Evolutionary conservation across 2,888 invertebrate genomes (phyloP).

Genomic region (Bruchidius siliquastri): DNA sequence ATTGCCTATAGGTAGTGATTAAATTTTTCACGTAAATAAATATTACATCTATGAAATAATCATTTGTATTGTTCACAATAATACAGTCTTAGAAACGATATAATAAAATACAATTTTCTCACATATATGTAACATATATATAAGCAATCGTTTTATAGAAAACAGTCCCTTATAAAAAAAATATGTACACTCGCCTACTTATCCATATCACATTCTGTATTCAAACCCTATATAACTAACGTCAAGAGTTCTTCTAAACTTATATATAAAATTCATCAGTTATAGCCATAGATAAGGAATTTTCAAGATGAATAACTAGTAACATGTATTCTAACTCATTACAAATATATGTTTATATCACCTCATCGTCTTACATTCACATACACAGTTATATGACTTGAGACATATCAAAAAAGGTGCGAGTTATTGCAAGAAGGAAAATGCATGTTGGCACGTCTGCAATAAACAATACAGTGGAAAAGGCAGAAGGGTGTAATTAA

Average conservation of each 20-base stretch:
- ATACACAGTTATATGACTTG: background rate
- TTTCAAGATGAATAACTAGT: too few relatives aligned
- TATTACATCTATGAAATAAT: background rate
- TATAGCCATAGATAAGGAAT: background rate
- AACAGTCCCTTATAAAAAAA: background rate
- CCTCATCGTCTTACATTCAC: background rate
- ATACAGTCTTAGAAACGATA: background rate
- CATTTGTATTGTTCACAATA: background rate
- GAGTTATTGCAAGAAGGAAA: too few relatives aligned
- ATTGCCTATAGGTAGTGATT: too few relatives aligned
- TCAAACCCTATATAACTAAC: background rate
- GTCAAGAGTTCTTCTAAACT: background rate
- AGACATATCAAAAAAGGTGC: background rate
- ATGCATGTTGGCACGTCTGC: too few relatives aligned
- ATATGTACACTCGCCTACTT: background rate
- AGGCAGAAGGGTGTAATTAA: too few relatives aligned
- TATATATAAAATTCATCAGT: background rate
- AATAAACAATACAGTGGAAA: too few relatives aligned
- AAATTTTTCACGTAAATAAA: too few relatives aligned
- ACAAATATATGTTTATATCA: background rate
- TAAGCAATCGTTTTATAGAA: background rate
- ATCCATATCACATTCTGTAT: background rate
- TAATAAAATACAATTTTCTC: background rate
- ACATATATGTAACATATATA: background rate
- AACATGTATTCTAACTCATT: background rate